Conservation (phyloP, 2,888 invertebrate genomes). For the Vanessa cardui region DNA sequence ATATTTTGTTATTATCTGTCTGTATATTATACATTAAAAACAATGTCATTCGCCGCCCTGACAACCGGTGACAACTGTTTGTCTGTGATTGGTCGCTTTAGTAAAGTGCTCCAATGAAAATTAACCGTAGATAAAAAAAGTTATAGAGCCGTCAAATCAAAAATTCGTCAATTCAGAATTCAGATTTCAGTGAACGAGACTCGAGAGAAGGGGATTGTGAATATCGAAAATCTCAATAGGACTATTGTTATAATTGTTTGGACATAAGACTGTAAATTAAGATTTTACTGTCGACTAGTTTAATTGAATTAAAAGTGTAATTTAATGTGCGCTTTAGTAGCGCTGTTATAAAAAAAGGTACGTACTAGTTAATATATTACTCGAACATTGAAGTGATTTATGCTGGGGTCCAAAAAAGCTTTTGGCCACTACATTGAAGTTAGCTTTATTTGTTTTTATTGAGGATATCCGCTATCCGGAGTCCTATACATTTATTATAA, state of each 20-base stretch:
- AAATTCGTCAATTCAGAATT: slow-evolving; percentile 19
- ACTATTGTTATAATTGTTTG: slow-evolving; percentile 19
- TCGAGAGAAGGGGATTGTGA: not conserved
- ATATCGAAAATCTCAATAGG: slow-evolving; percentile 24
- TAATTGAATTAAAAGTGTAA: slow-evolving; percentile 7
- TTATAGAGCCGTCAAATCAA: slow-evolving; percentile 22
- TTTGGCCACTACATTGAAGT: slow-evolving; percentile 18
- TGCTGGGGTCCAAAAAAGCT: slow-evolving; percentile 18
- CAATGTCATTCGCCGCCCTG: slow-evolving; percentile 51
- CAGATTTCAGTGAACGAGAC: slow-evolving; percentile 4
- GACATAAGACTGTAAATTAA: slow-evolving; percentile 19
- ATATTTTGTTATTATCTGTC: not conserved
- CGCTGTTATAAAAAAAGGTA: slow-evolving; percentile 21
- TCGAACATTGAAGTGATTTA: slow-evolving; percentile 9
- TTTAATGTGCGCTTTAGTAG: slow-evolving; percentile 16
- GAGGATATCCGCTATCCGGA: slow-evolving; percentile 76
- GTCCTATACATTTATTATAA: slow-evolving; percentile 29
- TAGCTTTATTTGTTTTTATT: slow-evolving; percentile 51
- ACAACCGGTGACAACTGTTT: slow-evolving; percentile 68
- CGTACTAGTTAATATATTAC: not conserved
- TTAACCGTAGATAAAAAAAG: slow-evolving; percentile 37
- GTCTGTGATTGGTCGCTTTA: slow-evolving; percentile 73
- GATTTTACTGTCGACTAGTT: slow-evolving; percentile 11
- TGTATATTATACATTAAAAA: not conserved
- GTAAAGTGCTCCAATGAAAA: slow-evolving; percentile 40